These are phyloP conservation scores for Hemicrepidius hirtus DNA, from an alignment of 2,888 invertebrate genomes.

Conservation along the genomic window DNA sequence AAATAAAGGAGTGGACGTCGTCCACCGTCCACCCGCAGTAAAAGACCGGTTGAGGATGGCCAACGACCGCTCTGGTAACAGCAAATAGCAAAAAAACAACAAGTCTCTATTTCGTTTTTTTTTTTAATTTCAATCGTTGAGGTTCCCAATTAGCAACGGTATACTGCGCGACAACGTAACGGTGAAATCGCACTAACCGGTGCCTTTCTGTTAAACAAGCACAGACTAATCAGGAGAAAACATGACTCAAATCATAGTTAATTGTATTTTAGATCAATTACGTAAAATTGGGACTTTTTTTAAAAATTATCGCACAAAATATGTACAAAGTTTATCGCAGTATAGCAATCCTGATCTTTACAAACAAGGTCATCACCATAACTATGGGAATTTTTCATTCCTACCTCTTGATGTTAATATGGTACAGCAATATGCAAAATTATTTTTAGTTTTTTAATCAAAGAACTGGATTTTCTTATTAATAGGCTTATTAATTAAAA, in stretches of 20 bases:
- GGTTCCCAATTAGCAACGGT: background rate
- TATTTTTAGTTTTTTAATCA: background rate
- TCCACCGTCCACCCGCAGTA: constrained; percentile 40
- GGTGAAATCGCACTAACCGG: too few species aligned
- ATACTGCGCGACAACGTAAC: constrained; percentile 8
- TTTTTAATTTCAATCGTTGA: background rate
- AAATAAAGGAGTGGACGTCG: constrained; percentile 32
- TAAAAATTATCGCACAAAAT: background rate
- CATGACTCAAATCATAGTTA: too few species aligned
- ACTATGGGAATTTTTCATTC: background rate
- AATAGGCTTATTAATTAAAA: too few species aligned
- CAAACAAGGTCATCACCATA: constrained; percentile 5
- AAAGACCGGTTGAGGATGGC: constrained; percentile 50
- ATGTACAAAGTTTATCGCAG: background rate
- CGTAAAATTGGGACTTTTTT: background rate
- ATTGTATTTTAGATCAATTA: too few species aligned
- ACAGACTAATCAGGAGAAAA: too few species aligned
- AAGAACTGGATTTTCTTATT: too few species aligned
- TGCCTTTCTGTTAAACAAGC: too few species aligned
- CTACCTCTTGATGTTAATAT: background rate
- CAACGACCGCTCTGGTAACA: constrained; percentile 44
- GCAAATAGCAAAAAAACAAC: constrained; percentile 20
- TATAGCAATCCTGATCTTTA: background rate
- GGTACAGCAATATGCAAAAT: background rate
- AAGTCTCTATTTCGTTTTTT: constrained; percentile 12